These are phyloP conservation scores for Clinocottus analis DNA, from an alignment of 2,113 vertebrate species.

Conservation along the genomic window DNA sequence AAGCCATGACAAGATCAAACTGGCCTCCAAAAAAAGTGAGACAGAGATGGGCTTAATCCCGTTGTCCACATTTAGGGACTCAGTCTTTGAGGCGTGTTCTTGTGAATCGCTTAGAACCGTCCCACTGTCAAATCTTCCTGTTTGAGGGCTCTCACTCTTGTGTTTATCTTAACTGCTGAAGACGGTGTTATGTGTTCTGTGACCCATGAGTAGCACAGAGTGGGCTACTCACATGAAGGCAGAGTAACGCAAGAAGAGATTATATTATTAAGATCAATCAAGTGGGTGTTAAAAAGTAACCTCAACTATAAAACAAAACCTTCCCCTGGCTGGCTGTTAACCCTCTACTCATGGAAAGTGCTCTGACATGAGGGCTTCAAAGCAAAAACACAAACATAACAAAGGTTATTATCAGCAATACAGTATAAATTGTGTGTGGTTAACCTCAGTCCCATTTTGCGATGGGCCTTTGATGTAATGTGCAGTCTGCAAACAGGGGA, in stretches of 20 bases:
- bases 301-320: slow-evolving; percentile 11
- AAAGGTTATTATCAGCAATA: slow-evolving; percentile 47
- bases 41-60: neutral
- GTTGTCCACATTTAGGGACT: neutral
- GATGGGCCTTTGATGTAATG: slow-evolving; percentile 60
- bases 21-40: neutral
- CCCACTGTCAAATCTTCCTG: neutral
- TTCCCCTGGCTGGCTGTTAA: slow-evolving; percentile 28
- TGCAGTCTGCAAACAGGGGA: slow-evolving; percentile 28
- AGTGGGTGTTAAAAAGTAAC: slow-evolving; percentile 40
- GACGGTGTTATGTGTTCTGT: neutral
- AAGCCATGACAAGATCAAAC: neutral
- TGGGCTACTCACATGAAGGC: neutral
- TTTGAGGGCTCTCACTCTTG: neutral
- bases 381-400: slow-evolving; percentile 38
- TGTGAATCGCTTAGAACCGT: too few relatives aligned
- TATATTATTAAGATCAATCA: slow-evolving; percentile 24
- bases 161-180: neutral
- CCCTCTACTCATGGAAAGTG: slow-evolving; percentile 10
- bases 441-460: slow-evolving; percentile 38
- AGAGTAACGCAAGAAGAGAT: too few relatives aligned
- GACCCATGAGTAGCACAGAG: neutral
- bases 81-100: too few relatives aligned
- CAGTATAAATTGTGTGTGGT: slow-evolving; percentile 46
- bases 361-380: slow-evolving; percentile 52